These are phyloP conservation scores for Salarias fasciatus DNA, from an alignment of 2,797 vertebrate genomes.

Conservation along the genomic window DNA sequence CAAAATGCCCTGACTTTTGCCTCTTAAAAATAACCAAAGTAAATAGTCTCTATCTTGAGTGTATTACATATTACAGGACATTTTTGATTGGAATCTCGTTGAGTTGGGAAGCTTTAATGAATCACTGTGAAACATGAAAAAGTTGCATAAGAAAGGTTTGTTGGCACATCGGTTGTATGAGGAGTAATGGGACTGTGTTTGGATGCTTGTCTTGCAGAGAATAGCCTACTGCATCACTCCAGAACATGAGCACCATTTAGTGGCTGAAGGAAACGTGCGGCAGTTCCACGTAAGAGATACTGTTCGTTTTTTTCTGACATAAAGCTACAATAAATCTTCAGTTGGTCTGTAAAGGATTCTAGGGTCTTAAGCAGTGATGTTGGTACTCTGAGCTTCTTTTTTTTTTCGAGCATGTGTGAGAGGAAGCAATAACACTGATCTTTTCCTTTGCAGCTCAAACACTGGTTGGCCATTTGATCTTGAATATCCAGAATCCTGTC, in stretches of 20 bases:
- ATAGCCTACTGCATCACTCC: slow-evolving; percentile 97
- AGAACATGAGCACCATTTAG: slow-evolving; percentile 93
- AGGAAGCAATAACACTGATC: background rate
- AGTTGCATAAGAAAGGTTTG: background rate
- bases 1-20: background rate
- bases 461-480: slow-evolving; percentile 94
- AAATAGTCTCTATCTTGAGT: slow-evolving; percentile 1
- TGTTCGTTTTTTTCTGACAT: background rate
- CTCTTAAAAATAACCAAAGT: slow-evolving; percentile 4
- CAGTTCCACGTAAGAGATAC: slow-evolving; percentile 90
- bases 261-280: slow-evolving; percentile 90
- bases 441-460: slow-evolving; percentile 85
- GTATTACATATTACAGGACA: background rate
- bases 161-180: background rate
- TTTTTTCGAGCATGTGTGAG: no score
- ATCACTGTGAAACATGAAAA: background rate
- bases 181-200: slow-evolving; percentile 22
- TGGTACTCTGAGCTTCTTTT: no score
- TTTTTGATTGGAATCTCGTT: no score
- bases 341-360: no score
- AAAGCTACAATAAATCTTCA: no score
- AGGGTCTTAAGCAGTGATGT: no score
- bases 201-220: slow-evolving; percentile 81
- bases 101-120: no score
- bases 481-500: slow-evolving; percentile 36